Base-by-base conservation (phyloP, 92 coral and sea anemone species). In the Epizoanthus ramosus region DNA sequence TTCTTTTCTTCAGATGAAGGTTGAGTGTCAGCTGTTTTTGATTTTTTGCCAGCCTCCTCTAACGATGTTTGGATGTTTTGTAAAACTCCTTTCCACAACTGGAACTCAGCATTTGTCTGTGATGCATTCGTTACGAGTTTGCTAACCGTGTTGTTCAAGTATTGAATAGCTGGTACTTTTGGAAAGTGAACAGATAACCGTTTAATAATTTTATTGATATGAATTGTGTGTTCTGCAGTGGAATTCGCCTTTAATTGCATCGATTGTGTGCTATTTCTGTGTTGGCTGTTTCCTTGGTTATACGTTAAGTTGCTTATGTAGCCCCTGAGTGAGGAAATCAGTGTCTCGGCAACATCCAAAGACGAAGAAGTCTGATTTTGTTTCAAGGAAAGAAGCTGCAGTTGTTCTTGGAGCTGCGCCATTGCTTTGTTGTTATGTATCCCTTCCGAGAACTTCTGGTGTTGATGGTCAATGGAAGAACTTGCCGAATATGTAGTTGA, bases 351-450 rank as follows among this genome's bases (percentile, higher is more conserved):
- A 60, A 22, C 68, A 1, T 72, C 63, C 60, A 88, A 80, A 12
- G 92, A 85, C 6, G 86, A 52, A 3, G 83, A 73, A 22, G 94
- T 85, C 69, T 88, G 88, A 28, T 89, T 89, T 33, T 89, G 85
- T 63, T 86, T 83, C 83, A 83, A 63, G 41, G 84, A 80, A 18
- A 89, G 82, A 28, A 81, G 53, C 14, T 80, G 63, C 14, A 89
- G 33, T 43, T 84, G 53, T 23, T 81, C 70, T 73, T 88, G 67
- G 23, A 88, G 88, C 19, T 63, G 28, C 18, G 17, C 10, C 22
- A 79, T 17, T n/a, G 35, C 81, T 37, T 57, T 88, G 18, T 39
- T 71, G 1, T 43, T 71, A 23, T 63, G 17, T 25, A 6, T 50
- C 21, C 61, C 24, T 17, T 80, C 37, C 23, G 22, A 14, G 15